Conservation (phyloP, 2,797 vertebrate genomes). For the Hemitrygon akajei region DNA sequence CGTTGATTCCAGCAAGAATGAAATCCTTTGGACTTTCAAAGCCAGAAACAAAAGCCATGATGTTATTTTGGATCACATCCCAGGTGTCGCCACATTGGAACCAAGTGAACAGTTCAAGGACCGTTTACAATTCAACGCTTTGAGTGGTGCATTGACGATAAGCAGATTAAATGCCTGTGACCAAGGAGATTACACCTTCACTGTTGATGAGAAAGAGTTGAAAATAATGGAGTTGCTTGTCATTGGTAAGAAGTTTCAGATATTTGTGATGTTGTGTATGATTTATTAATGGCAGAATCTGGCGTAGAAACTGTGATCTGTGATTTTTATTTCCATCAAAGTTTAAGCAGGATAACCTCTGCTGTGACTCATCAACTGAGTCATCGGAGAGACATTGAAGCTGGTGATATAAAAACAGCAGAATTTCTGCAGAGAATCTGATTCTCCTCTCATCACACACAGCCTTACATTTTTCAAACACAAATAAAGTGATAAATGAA, state of each 20-base stretch:
- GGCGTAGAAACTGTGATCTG: too few relatives aligned
- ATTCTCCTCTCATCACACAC: too few relatives aligned
- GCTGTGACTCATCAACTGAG: too few relatives aligned
- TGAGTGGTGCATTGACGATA: neutral
- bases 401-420: too few relatives aligned
- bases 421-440: too few relatives aligned
- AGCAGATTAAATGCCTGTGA: neutral
- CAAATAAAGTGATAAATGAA: too few relatives aligned
- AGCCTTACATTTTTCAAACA: too few relatives aligned
- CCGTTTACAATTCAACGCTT: neutral
- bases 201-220: neutral
- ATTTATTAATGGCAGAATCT: too few relatives aligned
- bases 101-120: neutral
- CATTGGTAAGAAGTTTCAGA: neutral
- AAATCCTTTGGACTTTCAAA: neutral
- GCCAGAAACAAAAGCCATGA: neutral
- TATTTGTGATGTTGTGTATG: neutral
- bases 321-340: too few relatives aligned
- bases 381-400: too few relatives aligned
- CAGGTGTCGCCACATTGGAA: neutral
- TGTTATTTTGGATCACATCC: neutral
- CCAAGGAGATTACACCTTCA: neutral
- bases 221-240: neutral
- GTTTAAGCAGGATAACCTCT: too few relatives aligned
- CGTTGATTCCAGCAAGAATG: neutral